Evolutionary conservation across 2,113 vertebrate species (phyloP).

Genomic region (Pachycephala philippinensis): DNA sequence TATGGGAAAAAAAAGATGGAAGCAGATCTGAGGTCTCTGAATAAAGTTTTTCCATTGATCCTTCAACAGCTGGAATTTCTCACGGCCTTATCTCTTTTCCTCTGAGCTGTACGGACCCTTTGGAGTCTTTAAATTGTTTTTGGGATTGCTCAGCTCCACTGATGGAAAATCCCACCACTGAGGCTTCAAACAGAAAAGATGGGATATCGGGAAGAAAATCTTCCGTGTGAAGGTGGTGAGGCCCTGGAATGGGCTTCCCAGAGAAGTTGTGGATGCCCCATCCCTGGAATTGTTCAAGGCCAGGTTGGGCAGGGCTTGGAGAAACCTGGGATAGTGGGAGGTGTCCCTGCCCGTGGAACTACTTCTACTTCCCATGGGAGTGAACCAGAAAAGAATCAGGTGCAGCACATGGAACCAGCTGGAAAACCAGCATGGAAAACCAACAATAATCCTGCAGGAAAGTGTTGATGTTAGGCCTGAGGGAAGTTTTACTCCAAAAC

Average conservation of each 20-base stretch:
- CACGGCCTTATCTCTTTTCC: not conserved
- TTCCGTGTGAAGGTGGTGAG: not conserved
- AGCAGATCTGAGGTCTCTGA: not conserved
- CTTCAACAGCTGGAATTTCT: not conserved
- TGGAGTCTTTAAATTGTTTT: not conserved
- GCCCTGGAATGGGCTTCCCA: not conserved
- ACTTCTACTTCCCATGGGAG: rapidly evolving
- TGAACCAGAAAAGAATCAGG: not conserved
- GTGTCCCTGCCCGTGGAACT: not conserved
- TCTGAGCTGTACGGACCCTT: not conserved
- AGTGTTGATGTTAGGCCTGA: not conserved
- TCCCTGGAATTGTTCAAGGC: not conserved
- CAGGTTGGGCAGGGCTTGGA: rapidly evolving
- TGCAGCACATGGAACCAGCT: not conserved
- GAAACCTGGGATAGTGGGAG: not conserved
- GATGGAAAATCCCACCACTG: not conserved
- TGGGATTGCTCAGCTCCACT: not conserved
- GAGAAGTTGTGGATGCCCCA: not conserved
- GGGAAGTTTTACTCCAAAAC: not conserved
- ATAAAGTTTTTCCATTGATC: not conserved
- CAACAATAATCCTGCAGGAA: not conserved
- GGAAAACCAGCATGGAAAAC: not conserved
- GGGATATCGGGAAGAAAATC: not conserved
- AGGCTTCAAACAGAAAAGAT: rapidly evolving
- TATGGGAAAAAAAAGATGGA: not conserved